Evolutionary conservation across 2,797 vertebrate species (phyloP).

Genomic region (Hydrophis major): DNA sequence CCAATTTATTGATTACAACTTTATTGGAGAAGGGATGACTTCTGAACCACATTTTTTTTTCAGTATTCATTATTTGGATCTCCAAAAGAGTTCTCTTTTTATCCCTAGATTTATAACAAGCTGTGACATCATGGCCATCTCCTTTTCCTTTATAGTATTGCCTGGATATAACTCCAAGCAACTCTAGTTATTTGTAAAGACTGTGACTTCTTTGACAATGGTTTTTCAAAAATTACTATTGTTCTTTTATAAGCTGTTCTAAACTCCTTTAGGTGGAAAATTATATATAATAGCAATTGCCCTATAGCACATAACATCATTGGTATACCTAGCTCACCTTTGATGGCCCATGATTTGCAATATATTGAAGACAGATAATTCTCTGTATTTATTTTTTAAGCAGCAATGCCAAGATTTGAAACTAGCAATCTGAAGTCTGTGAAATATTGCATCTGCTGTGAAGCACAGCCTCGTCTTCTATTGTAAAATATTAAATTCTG

Average conservation of each 20-base stretch:
- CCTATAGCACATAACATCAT: not conserved
- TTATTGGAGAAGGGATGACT: not conserved
- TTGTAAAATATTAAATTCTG: not conserved
- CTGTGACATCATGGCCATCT: not conserved
- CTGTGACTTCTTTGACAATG: not conserved
- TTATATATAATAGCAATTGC: not conserved
- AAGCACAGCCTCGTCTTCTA: not conserved
- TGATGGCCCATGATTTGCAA: not conserved
- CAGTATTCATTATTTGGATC: not conserved
- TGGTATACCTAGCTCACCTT: not conserved
- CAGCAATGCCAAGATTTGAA: not conserved
- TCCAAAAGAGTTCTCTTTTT: not conserved
- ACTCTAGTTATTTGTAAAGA: not conserved
- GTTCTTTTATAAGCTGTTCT: not conserved
- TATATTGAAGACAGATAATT: not conserved
- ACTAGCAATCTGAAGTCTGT: not conserved
- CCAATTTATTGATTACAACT: not conserved
- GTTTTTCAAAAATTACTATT: not conserved
- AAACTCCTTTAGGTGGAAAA: not conserved
- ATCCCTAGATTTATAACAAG: not conserved
- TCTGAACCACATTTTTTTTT: not conserved
- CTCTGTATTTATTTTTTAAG: not conserved
- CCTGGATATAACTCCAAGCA: not conserved
- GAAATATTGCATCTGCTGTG: not conserved
- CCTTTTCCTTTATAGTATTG: not conserved